Base-by-base conservation (phyloP, 2,797 vertebrate genomes). In the Zenarchopterus dispar region DNA sequence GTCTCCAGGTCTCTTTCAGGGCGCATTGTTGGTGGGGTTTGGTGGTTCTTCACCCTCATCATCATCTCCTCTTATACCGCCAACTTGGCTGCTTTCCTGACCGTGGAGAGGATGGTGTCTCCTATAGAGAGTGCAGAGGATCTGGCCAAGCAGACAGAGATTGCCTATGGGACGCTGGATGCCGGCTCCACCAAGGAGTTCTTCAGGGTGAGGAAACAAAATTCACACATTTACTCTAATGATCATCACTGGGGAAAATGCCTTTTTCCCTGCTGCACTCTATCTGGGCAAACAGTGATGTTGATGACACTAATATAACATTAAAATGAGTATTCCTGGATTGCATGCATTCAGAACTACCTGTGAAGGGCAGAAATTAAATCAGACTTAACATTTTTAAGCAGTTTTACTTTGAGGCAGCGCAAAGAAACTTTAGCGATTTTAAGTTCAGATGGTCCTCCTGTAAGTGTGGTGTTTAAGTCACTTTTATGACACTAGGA, bases 11-110 rank as follows among this genome's bases (percentile, higher is more conserved):
- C 98, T 64, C 94, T 99, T 61, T 99, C 98, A 0, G 98, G 98
- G 46, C 96, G 98, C 39, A 99, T 99, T 41, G 98, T 99, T 0
- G 97, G 97, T 44, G 98, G 98, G 0, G 98, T 99, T 78, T 99
- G 98, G 98, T 99, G 97, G 98, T 99, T 99, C 94, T 99, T 99
- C 92, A 99, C 98, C 68, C 92, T 99, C 88, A 99, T 99, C 93
- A 99, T 99, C 93, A 99, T 99, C 87, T 99, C 97, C 5, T 99
- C 98, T 67, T 99, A 99, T 81, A 99, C 98, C 66, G 98, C 98
- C 83, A 99, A 99, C 87, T 89, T 99, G 91, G 98, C 98, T 18
- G 98, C 98, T 82, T 99, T 99, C 89, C 95, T 99, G 84, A 99
- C 98, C 0, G 98, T 99, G 78, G 98, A 99, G 86, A 95, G 98